These are phyloP conservation scores for Astyanax mexicanus DNA, from an alignment of 2,797 vertebrate genomes.

Conservation along the genomic window DNA sequence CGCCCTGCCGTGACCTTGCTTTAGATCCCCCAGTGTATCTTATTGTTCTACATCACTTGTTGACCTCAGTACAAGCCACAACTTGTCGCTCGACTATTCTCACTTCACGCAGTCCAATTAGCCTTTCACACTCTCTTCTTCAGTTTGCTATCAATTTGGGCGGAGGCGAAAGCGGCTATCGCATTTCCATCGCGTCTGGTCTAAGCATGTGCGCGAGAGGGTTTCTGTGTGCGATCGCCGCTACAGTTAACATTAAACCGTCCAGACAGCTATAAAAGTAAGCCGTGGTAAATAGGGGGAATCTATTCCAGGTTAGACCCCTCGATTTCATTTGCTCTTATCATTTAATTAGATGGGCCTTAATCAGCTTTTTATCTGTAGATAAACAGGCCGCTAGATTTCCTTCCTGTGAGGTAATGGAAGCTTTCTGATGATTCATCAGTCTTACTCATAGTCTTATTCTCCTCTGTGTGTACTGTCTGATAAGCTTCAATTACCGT, in stretches of 20 bases:
- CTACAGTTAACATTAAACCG: background rate
- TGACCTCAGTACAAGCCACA: constrained; percentile 19
- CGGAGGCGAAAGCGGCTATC: background rate
- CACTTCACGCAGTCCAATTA: constrained; percentile 22
- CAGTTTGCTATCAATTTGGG: constrained; percentile 5
- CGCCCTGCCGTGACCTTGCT: background rate
- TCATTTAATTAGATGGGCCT: constrained; percentile 78
- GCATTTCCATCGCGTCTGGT: background rate
- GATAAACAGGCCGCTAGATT: constrained; percentile 53
- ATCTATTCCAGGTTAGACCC: constrained; percentile 62
- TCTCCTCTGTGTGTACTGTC: constrained; percentile 61
- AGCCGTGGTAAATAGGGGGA: constrained; percentile 39
- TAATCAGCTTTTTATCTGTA: constrained; percentile 70
- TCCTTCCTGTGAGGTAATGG: constrained; percentile 62
- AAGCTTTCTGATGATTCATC: constrained; percentile 70
- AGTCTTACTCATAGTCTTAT: constrained; percentile 59
- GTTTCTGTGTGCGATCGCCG: background rate
- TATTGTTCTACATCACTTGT: constrained; percentile 5
- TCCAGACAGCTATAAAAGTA: background rate
- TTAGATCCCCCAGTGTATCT: background rate
- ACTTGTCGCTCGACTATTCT: background rate
- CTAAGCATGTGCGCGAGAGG: background rate
- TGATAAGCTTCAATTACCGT: constrained; percentile 60
- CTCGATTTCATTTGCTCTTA: constrained; percentile 74
- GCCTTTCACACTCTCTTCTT: background rate